These are phyloP conservation scores for Ursus arctos DNA, from an alignment of 2,113 vertebrate genomes.

Conservation along the genomic window DNA sequence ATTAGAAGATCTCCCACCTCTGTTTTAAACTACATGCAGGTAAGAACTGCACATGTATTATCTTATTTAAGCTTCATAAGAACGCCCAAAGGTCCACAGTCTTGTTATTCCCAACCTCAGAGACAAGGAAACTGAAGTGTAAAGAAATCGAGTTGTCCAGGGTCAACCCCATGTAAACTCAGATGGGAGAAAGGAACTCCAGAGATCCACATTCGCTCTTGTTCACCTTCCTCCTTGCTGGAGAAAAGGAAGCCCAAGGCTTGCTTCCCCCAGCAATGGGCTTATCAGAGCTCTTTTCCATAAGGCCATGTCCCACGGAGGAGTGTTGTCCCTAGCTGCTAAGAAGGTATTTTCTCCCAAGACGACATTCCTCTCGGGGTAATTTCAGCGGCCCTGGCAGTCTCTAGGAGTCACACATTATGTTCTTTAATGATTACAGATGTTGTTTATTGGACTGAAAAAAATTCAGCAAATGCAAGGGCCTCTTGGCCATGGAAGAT, in stretches of 20 bases:
- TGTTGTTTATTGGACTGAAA: not conserved
- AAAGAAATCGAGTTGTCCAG: slow-evolving; percentile 17
- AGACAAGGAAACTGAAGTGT: not conserved
- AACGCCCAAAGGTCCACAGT: not conserved
- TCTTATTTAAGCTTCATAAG: not conserved
- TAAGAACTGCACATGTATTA: not conserved
- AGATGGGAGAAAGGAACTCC: not conserved
- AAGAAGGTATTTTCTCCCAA: not conserved
- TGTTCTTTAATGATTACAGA: not conserved
- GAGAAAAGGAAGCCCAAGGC: not conserved
- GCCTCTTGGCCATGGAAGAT: not conserved
- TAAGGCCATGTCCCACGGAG: not conserved
- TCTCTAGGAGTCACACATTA: not conserved
- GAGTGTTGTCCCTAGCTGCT: not conserved
- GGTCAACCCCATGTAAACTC: not conserved
- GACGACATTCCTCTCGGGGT: not conserved
- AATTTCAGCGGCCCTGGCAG: not conserved
- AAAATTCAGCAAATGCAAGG: not conserved
- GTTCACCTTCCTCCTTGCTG: not conserved
- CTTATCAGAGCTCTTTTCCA: not conserved
- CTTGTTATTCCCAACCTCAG: not conserved
- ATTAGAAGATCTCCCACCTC: not conserved
- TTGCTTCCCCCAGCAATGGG: not conserved
- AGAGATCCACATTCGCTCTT: not conserved
- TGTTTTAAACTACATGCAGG: not conserved